Evolutionary conservation across 2,888 invertebrate species (phyloP), one percentile per base, ranked within the genome.

Genomic region (Lithodes maja): DNA sequence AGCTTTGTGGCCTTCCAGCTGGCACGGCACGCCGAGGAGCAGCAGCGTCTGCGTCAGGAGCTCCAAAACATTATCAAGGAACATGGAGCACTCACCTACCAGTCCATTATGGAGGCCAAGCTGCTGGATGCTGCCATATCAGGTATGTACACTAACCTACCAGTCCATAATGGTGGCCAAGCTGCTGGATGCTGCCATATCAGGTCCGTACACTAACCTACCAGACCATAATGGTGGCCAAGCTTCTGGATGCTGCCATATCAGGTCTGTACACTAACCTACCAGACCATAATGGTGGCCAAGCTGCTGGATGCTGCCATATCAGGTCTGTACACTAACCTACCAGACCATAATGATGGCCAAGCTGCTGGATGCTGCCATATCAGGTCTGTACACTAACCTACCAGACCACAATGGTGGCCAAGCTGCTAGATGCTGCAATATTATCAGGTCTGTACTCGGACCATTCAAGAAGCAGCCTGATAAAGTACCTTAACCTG

Each of bases 1-100:
- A 94, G 95, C 90, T 95, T 95, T 90, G 93, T 94, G 0, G 93
- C 95, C 0, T 95, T 95, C 92, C 94, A 95, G 90, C 92, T 95
- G 83, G 95, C 95, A 0, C 90, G 94, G 7, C 94, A 95, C 92
- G 94, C 94, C 68, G 93, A 94, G 1, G 93, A 95, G 12, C 95
- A 95, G 92, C 93, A 93, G 3, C 94, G 93, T 91, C 94, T 95
- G 1, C 93, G 94, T 85, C 93, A 94, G 9, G 95, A 95, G 93
- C 93, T 95, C 2, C 92, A 92, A 3, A 92, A 93, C 3, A 94
- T 94, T 0, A 92, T 95, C 2, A 93, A 93, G 0, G 94, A 94
- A 86, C 92, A 95, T 91, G 94, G 94, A 1, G 93, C 94, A 78
- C 93, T 95, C 87, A 94, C 94, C 0, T 95, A 95, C 92, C 95